Evolutionary conservation across 1,140 invertebrate species (phyloP).

Genomic region (Argopecten irradians): DNA sequence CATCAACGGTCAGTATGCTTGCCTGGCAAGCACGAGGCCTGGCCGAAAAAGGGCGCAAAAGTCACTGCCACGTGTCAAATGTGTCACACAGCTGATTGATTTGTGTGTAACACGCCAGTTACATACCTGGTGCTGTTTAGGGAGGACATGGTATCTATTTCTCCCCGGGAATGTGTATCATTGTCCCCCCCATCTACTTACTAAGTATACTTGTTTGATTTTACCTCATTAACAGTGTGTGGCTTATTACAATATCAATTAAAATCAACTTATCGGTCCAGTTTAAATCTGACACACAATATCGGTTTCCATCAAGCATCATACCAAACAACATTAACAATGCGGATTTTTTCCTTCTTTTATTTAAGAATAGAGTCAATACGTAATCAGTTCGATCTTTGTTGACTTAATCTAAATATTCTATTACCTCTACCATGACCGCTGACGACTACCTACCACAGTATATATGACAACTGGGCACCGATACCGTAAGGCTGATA

Average conservation of each 20-base stretch:
- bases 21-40: not conserved
- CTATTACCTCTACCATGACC: not conserved
- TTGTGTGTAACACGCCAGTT: not conserved
- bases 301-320: slow-evolving; percentile 6
- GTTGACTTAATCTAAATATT: not conserved
- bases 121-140: not conserved
- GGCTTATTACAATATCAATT: slow-evolving; percentile 18
- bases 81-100: not conserved
- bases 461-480: not conserved
- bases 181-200: not conserved
- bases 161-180: not conserved
- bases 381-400: not conserved
- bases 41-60: slow-evolving; percentile 20
- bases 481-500: not conserved
- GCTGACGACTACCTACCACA: not conserved
- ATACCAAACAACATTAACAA: not conserved
- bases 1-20: not conserved
- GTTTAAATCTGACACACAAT: slow-evolving; percentile 22
- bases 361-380: not conserved
- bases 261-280: not conserved
- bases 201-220: not conserved
- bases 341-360: not conserved
- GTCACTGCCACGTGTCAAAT: slow-evolving; percentile 7
- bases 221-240: slow-evolving; percentile 13
- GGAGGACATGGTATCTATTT: not conserved